phyloP scores from a whole-genome alignment of 2,113 vertebrate species.

The Paedocypris sp. region DNA sequence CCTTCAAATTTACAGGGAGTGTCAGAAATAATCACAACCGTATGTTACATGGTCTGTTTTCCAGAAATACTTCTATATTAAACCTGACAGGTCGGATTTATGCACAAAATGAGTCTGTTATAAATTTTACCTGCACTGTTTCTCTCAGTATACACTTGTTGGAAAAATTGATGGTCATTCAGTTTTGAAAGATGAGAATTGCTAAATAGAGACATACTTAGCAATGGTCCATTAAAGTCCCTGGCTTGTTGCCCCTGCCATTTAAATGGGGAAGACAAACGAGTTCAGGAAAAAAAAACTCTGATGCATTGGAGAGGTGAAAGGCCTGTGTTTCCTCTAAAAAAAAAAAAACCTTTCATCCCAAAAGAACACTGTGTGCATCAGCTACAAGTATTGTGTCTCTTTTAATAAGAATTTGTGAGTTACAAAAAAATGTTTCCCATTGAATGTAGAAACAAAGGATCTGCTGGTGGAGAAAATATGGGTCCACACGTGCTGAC shows the following conservation, averaged over 20 bases:
- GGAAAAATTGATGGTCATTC: neutral
- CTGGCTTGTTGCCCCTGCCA: slow-evolving; percentile 21
- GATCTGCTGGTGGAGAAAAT: slow-evolving; percentile 29
- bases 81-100: no score
- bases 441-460: slow-evolving; percentile 27
- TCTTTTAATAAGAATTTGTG: neutral
- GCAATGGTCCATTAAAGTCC: neutral
- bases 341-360: neutral
- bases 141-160: neutral
- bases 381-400: neutral
- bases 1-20: no score
- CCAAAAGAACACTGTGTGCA: slow-evolving; percentile 12
- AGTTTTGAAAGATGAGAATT: neutral
- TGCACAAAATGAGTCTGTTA: neutral
- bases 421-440: slow-evolving; percentile 5
- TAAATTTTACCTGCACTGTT: neutral
- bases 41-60: no score
- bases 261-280: slow-evolving; percentile 4
- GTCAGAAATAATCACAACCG: no score
- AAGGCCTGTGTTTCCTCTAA: neutral
- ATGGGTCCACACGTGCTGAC: slow-evolving; percentile 28
- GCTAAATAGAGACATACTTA: neutral
- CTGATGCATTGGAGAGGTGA: neutral
- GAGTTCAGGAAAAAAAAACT: neutral
- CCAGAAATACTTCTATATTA: no score